Evolutionary conservation across 2,113 vertebrate genomes (phyloP).

Genomic region (Pterophyllum scalare): DNA sequence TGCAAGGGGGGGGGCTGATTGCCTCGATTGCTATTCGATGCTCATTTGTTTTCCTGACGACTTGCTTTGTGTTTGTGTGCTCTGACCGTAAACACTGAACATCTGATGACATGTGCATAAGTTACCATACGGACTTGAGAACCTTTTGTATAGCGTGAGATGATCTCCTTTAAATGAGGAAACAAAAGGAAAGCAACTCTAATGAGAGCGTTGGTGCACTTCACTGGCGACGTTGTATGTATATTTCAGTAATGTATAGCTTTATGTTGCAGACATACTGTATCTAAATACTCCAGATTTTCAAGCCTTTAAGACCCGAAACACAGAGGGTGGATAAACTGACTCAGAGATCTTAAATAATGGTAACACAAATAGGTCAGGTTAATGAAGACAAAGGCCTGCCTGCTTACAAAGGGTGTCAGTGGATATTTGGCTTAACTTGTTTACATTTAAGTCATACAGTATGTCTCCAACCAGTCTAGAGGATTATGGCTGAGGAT

Average conservation of each 20-base stretch:
- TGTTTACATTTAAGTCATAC: not conserved
- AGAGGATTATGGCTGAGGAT: not conserved
- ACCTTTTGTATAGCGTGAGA: not conserved
- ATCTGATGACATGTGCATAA: slow-evolving; percentile 33
- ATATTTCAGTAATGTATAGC: not conserved
- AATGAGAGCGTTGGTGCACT: not conserved
- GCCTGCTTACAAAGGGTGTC: slow-evolving; percentile 11
- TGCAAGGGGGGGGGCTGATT: slow-evolving; percentile 22
- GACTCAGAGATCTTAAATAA: slow-evolving; percentile 59
- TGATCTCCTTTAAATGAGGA: not conserved
- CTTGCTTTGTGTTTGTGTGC: slow-evolving; percentile 53
- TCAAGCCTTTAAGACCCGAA: not conserved
- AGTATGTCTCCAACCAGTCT: not conserved
- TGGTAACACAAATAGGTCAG: slow-evolving; percentile 59
- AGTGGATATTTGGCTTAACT: slow-evolving; percentile 30
- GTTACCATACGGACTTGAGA: slow-evolving; percentile 25
- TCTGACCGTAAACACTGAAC: slow-evolving; percentile 52
- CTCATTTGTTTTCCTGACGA: slow-evolving; percentile 44
- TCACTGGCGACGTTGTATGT: not conserved
- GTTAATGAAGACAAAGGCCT: slow-evolving; percentile 48
- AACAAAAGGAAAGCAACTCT: slow-evolving; percentile 8
- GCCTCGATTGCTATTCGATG: slow-evolving; percentile 36
- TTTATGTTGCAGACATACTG: not conserved
- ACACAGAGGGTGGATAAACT: slow-evolving; percentile 3
- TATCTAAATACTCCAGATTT: not conserved